A percentile compares a stretch with the other conserved stretches of the same genome.
Evolutionary conservation across 2,888 invertebrate genomes (phyloP).

Genomic region (Lamellibrachia satsuma): DNA sequence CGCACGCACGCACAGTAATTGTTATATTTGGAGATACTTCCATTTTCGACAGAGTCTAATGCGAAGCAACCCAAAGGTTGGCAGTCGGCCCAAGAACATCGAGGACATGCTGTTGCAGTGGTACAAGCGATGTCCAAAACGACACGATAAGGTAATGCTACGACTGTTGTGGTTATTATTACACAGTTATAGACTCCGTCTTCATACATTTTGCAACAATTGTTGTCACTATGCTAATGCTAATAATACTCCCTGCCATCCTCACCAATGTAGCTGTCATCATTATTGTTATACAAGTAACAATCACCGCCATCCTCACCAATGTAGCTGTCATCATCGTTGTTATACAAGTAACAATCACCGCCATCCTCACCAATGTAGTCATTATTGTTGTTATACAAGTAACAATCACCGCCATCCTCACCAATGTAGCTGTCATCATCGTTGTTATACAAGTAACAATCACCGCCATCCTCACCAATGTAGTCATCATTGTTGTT

Average conservation of each 20-base stretch:
- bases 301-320: background rate
- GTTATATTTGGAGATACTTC: background rate
- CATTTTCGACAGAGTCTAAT: background rate
- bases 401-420: too few species aligned
- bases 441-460: too few species aligned
- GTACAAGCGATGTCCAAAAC: conserved; percentile 23
- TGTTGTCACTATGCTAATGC: background rate
- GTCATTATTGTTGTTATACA: too few species aligned
- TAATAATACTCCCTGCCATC: background rate
- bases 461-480: too few species aligned
- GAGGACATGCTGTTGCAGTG: conserved; percentile 23
- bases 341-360: background rate
- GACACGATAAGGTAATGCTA: conserved; percentile 17
- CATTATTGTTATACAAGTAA: background rate
- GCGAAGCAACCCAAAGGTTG: background rate
- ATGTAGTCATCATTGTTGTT: too few species aligned
- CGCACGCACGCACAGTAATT: background rate
- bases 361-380: background rate
- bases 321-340: background rate
- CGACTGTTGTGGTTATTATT: background rate
- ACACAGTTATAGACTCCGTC: background rate
- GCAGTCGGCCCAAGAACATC: background rate
- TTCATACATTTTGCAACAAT: background rate
- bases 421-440: too few species aligned
- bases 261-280: too few species aligned